Percentiles rank a stretch among this genome's conserved stretches.
phyloP scores from a whole-genome alignment of 2,888 invertebrate genomes.

The Pristionchus entomophagus region DNA sequence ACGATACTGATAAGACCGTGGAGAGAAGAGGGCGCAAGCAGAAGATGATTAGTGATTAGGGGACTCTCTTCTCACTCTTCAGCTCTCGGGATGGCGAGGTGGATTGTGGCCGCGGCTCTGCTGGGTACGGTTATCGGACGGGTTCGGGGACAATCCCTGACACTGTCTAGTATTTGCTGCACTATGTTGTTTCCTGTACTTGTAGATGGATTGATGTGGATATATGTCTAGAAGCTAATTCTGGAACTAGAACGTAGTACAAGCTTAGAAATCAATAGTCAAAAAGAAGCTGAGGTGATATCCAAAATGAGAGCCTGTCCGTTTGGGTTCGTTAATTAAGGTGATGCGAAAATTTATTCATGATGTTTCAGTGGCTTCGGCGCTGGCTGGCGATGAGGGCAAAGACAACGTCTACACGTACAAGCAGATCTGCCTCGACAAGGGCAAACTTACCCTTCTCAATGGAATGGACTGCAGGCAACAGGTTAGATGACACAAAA shows the following conservation, averaged over 20 bases:
- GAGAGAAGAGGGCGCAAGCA: not conserved
- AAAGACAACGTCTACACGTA: constrained; percentile 68
- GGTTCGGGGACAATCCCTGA: not conserved
- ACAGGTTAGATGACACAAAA: not conserved
- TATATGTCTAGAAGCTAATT: too few relatives aligned
- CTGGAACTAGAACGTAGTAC: too few relatives aligned
- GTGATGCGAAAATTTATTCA: too few relatives aligned
- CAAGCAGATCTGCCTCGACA: constrained; percentile 70
- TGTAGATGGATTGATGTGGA: too few relatives aligned
- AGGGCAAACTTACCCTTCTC: constrained; percentile 61
- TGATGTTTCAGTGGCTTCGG: constrained; percentile 2
- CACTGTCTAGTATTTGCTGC: too few relatives aligned
- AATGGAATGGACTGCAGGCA: constrained; percentile 53
- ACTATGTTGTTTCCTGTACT: too few relatives aligned
- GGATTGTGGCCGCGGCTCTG: constrained; percentile 11
- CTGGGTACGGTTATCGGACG: constrained; percentile 8
- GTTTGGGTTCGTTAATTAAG: too few relatives aligned
- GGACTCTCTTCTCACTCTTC: not conserved
- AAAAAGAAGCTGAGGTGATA: too few relatives aligned
- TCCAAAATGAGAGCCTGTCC: too few relatives aligned
- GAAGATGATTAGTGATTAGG: not conserved
- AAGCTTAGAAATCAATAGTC: not conserved
- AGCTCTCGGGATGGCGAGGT: constrained; percentile 19
- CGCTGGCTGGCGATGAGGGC: constrained; percentile 52
- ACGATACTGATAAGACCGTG: not conserved